These are phyloP conservation scores for Ramphastos sulfuratus DNA, from an alignment of 2,113 vertebrate genomes.

Conservation along the genomic window DNA sequence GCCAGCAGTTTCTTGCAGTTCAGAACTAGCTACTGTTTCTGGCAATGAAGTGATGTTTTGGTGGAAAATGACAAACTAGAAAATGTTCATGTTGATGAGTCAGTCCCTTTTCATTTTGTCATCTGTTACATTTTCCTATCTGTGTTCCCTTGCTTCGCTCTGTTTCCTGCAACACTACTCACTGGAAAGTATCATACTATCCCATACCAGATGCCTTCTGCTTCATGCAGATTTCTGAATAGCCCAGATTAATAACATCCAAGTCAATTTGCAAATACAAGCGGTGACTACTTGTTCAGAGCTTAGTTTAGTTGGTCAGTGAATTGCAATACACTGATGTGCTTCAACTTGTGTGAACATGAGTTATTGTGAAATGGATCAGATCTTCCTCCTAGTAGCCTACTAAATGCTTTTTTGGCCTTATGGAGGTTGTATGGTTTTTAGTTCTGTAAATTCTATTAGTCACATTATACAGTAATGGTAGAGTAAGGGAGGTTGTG, in stretches of 20 bases:
- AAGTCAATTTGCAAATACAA: background rate
- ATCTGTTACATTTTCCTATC: accelerated
- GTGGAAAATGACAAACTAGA: background rate
- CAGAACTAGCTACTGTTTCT: background rate
- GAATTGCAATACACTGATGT: background rate
- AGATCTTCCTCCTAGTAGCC: background rate
- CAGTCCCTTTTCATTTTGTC: background rate
- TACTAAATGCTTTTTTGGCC: background rate
- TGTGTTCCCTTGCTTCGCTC: background rate
- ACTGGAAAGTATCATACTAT: background rate
- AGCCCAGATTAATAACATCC: background rate
- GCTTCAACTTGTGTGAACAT: background rate
- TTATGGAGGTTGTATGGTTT: background rate
- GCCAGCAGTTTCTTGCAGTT: background rate
- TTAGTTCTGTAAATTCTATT: background rate
- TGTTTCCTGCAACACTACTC: background rate
- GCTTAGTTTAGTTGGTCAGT: background rate
- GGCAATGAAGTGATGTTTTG: background rate
- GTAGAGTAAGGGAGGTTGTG: background rate
- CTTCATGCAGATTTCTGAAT: background rate
- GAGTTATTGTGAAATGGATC: background rate
- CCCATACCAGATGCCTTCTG: background rate
- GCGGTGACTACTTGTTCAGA: background rate
- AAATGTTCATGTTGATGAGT: background rate
- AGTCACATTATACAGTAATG: background rate